A percentile compares a stretch with the other conserved stretches of the same genome.
These are phyloP conservation scores for Platygyra sinensis DNA, from an alignment of 64 coral and sea anemone genomes.

Conservation along the genomic window DNA sequence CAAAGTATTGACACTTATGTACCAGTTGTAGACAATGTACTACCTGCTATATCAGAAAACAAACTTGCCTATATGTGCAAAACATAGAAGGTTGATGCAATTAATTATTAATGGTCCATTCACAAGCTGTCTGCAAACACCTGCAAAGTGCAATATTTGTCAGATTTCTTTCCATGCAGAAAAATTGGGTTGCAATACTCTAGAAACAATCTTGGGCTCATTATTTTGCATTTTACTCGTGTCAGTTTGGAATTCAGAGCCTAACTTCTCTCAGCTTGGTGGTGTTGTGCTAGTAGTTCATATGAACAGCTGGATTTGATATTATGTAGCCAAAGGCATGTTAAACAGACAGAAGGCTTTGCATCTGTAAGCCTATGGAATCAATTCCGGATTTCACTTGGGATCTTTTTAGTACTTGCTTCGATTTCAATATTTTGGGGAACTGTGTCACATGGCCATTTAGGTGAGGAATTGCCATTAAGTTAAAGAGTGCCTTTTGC, in stretches of 20 bases:
- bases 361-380: constrained; percentile 59
- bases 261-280: not conserved
- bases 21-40: constrained; percentile 8
- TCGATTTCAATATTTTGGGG: constrained; percentile 59
- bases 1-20: not conserved
- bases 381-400: constrained; percentile 85
- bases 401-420: constrained; percentile 79
- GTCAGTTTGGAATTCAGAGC: not conserved
- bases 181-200: not conserved
- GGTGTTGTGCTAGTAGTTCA: not conserved
- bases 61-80: constrained; percentile 14
- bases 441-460: constrained; percentile 80
- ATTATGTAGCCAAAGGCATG: not conserved
- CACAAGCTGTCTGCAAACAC: constrained; percentile 15
- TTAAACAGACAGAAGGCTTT: not conserved
- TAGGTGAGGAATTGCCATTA: constrained; percentile 44
- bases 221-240: not conserved
- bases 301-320: not conserved
- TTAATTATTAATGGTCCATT: constrained; percentile 32
- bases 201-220: not conserved
- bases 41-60: constrained; percentile 16
- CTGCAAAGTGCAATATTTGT: not conserved
- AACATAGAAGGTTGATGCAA: not conserved
- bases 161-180: constrained; percentile 7
- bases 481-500: not conserved